A percentile compares a stretch with the other conserved stretches of the same genome.
Evolutionary conservation across 2,113 vertebrate species (phyloP).

Genomic region (Gymnogyps californianus): DNA sequence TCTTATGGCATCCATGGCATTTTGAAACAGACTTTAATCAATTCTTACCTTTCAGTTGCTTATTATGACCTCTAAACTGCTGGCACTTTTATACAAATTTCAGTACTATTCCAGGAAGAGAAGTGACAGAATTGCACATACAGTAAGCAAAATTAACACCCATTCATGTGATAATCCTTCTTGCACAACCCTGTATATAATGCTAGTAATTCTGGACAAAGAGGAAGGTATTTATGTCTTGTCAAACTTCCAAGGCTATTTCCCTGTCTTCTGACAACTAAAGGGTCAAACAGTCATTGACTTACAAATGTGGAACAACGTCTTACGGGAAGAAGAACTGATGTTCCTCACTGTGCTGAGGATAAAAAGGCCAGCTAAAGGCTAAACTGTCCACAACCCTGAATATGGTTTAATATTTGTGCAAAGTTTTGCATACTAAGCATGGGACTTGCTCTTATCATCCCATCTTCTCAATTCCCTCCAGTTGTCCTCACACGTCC

Average conservation of each 20-base stretch:
- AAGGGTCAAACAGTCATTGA: not conserved
- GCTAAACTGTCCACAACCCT: not conserved
- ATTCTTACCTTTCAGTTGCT: not conserved
- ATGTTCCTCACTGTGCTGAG: not conserved
- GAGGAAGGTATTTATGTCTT: constrained; percentile 10
- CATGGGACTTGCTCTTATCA: not conserved
- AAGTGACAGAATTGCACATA: not conserved
- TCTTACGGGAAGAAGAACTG: not conserved
- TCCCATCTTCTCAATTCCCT: not conserved
- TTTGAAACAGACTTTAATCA: constrained; percentile 28
- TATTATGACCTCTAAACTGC: constrained; percentile 40
- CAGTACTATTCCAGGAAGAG: not conserved
- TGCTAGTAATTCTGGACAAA: constrained; percentile 17
- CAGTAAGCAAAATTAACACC: constrained; percentile 15
- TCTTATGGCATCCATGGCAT: not conserved
- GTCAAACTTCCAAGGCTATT: constrained; percentile 23
- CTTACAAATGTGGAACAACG: not conserved
- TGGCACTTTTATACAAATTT: constrained; percentile 11
- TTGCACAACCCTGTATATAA: not conserved
- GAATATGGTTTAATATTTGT: not conserved
- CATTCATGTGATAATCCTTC: constrained; percentile 39
- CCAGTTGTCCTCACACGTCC: not conserved
- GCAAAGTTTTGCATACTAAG: not conserved
- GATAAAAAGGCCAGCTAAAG: not conserved
- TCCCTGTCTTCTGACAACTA: not conserved